Evolutionary conservation across 1,140 invertebrate species (phyloP), one percentile per base, ranked within the genome.

Genomic region (Zaprionus ornatus): DNA sequence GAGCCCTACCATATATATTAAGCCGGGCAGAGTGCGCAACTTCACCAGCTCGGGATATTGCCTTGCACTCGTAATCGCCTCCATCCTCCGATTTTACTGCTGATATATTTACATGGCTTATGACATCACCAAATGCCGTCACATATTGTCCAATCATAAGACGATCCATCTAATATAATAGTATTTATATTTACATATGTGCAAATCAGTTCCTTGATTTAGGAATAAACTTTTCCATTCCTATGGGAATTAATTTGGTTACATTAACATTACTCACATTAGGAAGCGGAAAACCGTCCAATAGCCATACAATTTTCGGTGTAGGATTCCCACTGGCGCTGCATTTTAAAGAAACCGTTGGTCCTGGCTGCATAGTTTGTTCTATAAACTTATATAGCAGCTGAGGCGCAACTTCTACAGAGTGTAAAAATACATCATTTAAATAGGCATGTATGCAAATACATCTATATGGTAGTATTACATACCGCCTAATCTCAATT

Each of bases 341-440:
- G 90, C 97, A 98, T 91, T 97, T 97, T 35, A 98, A 92, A 17
- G 96, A 97, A 19, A 97, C 95, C 19, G 95, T 95, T 1, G 96
- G 95, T 5, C 97, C 97, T 0, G 96, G 96, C 79, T 97, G 96
- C 45, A 97, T 93, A 15, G 96, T 97, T 92, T 97, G 96, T 83
- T 97, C 96, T 74, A 97, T 96, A 85, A 98, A 97, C 55, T 95
- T 96, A 91, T 97, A 97, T 25, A 96, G 93, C 35, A 98, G 93
- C 48, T 95, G 94, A 1, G 97, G 97, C 13, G 96, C 94, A 6
- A 96, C 96, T 92, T 97, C 97, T 97, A 93, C 7, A 94, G 66
- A 35, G 29, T 29, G 9, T 19, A 61, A 13, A 4, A 19, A 19
- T 52, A 70, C 29, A 29, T 57, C 7, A 50, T 12, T 60, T 12